Percentiles rank a stretch among this genome's conserved stretches.
phyloP scores from a whole-genome alignment of 2,113 vertebrate species.

The Pteropus alecto region DNA sequence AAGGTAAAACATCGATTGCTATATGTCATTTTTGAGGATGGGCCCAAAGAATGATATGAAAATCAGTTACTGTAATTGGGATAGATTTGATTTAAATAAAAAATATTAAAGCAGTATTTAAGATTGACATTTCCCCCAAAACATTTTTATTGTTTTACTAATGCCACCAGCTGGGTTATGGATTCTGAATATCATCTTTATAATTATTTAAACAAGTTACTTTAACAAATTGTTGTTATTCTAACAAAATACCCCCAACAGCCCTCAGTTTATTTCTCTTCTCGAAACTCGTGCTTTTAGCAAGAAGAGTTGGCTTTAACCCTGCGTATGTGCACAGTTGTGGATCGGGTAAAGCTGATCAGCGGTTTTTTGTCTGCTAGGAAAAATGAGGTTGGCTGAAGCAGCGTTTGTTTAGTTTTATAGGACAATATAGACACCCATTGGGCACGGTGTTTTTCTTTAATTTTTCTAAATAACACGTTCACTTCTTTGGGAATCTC shows the following conservation, averaged over 20 bases:
- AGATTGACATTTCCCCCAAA: not conserved
- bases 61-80: constrained; percentile 37
- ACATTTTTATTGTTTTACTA: constrained; percentile 42
- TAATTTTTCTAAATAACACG: constrained; percentile 30
- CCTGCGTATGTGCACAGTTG: not conserved
- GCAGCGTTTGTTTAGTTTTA: constrained; percentile 1
- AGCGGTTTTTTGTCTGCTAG: not conserved
- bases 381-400: not conserved
- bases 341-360: not conserved
- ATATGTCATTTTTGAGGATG: not conserved
- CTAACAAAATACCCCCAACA: not conserved
- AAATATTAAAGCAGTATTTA: constrained; percentile 10
- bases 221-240: not conserved
- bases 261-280: not conserved
- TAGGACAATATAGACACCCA: not conserved
- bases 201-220: constrained; percentile 17
- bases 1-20: constrained; percentile 27
- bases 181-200: constrained; percentile 13
- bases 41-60: not conserved
- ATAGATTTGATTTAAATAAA: constrained; percentile 43
- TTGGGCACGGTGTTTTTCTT: not conserved
- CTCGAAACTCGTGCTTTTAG: not conserved
- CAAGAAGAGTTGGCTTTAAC: not conserved
- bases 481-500: constrained; percentile 32
- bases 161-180: not conserved